phyloP scores from a whole-genome alignment of 1,140 invertebrate genomes.

The Drosophila pruinosa region DNA sequence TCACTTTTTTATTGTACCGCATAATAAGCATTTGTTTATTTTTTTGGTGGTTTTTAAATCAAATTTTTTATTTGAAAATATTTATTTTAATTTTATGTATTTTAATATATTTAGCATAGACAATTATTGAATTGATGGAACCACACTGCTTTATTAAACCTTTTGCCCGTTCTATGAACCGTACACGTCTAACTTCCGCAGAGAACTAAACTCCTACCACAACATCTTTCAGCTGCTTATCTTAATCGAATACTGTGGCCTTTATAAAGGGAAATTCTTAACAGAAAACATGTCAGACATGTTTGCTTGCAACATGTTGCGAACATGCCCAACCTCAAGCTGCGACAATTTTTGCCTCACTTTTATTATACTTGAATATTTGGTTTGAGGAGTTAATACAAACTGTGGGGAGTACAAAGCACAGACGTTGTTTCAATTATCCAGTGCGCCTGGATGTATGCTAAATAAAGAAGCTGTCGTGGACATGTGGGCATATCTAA shows the following conservation, averaged over 20 bases:
- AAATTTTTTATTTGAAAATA: neutral
- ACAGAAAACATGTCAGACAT: neutral
- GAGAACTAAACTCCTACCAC: conserved; percentile 25
- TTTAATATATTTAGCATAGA: neutral
- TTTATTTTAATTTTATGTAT: neutral
- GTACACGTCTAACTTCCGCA: conserved; percentile 11
- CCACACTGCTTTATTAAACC: neutral
- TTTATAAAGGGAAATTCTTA: conserved; percentile 9
- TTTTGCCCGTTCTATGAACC: conserved; percentile 1
- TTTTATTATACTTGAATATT: neutral
- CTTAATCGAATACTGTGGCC: neutral
- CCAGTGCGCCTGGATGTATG: conserved; percentile 1
- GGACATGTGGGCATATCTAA: conserved; percentile 6
- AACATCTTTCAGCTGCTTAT: neutral
- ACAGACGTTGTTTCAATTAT: conserved; percentile 18
- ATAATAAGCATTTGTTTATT: neutral
- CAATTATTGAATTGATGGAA: neutral
- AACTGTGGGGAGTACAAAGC: neutral
- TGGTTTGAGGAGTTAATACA: neutral
- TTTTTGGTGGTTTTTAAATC: neutral
- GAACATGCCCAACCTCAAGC: neutral
- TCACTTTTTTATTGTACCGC: neutral
- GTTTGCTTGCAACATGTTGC: conserved; percentile 25
- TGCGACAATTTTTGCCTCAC: neutral
- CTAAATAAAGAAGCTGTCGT: conserved; percentile 16